Evolutionary conservation across 2,888 invertebrate genomes (phyloP), one percentile per base, ranked within the genome.

Genomic region (Spodoptera picta): DNA sequence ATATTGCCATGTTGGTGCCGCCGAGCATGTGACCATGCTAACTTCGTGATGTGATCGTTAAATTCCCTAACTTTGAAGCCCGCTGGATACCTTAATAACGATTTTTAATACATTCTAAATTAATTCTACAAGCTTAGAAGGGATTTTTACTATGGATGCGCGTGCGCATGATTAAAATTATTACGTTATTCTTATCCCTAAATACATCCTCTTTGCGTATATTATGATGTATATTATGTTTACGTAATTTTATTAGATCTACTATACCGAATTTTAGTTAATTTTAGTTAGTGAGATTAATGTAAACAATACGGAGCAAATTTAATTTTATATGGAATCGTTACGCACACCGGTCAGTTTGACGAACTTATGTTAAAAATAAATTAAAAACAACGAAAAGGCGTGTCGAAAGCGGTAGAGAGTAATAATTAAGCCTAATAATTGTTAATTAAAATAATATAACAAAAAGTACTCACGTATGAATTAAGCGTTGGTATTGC

Each of bases 21-120:
- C 86, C 81, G 85, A 84, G 79, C 93, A 93, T 92, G 93, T 93
- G 93, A 93, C 88, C 85, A 83, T 79, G 85, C 70, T 77, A 83
- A 84, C 87, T 90, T 90, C 90, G 88, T 89, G 90, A 90, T 87
- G 86, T 81, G 88, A 84, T 84, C 85, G 86, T 89, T 88, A 85
- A 83, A 83, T 79, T 84, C 62, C 72, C 54, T 61, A 72, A 60
- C 60, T 69, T 69, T 66, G 54, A 51, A 64, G 56, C 67, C 67
- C 54, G 54, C 63, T 45, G 11, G 45, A 43, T 54, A 68, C 27
- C 62, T 60, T 48, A 49, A 55, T 57, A 44, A 49, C 14, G 19
- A 11, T 55, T 53, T 58, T 14, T 5, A 47, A 48, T 7, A 10
- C 24, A 47, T 45, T 46, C 12, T 7, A 54, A 11, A 24, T 4